Percentiles rank a stretch among this genome's conserved stretches.
Conservation (phyloP, 2,888 invertebrate species). For the Ischnus inquisitorius region DNA sequence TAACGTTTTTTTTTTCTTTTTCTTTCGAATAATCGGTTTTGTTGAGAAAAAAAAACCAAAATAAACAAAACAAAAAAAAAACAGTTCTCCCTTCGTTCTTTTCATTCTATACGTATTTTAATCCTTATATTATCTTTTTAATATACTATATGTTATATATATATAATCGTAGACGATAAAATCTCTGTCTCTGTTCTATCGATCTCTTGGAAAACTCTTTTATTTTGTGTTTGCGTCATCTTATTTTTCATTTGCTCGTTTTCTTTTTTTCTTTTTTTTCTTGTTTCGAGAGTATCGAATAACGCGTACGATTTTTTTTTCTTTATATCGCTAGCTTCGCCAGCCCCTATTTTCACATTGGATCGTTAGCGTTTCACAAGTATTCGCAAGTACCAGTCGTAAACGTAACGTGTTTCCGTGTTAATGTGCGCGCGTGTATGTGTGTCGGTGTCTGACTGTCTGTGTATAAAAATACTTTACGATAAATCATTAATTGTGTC, state of each 20-base stretch:
- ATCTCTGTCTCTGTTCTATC: conserved; percentile 44
- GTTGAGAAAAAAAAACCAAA: conserved; percentile 15
- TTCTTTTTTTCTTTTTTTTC: neutral
- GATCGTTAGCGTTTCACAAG: conserved; percentile 2
- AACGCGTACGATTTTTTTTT: conserved; percentile 36
- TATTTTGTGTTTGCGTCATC: too few species aligned
- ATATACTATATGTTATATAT: conserved; percentile 56
- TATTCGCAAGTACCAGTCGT: conserved; percentile 20
- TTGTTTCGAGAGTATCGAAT: conserved; percentile 7
- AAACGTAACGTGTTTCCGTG: neutral
- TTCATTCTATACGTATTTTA: conserved; percentile 57
- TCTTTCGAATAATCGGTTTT: conserved; percentile 40
- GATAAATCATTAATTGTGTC: conserved; percentile 60
- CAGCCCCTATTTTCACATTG: conserved; percentile 3
- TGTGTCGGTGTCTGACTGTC: conserved; percentile 21
- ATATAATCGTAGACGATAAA: conserved; percentile 62
- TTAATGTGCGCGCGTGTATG: conserved; percentile 10
- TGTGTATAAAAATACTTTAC: conserved; percentile 66
- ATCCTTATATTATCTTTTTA: conserved; percentile 61
- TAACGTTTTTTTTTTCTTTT: conserved; percentile 33
- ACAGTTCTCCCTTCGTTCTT: conserved; percentile 4
- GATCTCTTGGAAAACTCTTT: conserved; percentile 16
- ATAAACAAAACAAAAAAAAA: conserved; percentile 51
- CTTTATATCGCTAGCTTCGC: conserved; percentile 1
- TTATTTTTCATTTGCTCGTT: too few species aligned